These are phyloP conservation scores for Hapalemur alaotrensis DNA, from an alignment of 2,797 vertebrate genomes.

Conservation along the genomic window DNA sequence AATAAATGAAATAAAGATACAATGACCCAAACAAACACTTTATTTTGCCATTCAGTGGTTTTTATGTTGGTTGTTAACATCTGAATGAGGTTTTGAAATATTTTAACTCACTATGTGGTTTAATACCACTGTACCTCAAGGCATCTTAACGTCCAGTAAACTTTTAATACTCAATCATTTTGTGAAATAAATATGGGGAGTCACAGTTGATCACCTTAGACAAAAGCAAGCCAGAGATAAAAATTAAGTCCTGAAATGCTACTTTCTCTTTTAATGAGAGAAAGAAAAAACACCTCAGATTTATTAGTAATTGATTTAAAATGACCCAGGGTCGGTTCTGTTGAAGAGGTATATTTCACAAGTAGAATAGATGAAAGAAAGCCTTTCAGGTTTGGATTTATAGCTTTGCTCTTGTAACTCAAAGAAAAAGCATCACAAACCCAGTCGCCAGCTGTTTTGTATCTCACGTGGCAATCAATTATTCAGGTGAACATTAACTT, in stretches of 20 bases:
- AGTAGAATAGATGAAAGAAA: slow-evolving; percentile 80
- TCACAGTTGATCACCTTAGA: background rate
- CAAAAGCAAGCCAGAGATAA: slow-evolving; percentile 25
- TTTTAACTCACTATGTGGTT: background rate
- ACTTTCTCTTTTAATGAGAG: slow-evolving; percentile 37
- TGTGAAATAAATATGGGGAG: slow-evolving; percentile 27
- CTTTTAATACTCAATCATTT: background rate
- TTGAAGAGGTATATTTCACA: slow-evolving; percentile 70
- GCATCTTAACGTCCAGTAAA: slow-evolving; percentile 9
- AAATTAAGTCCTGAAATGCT: slow-evolving; percentile 13
- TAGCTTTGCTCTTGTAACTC: slow-evolving; percentile 69
- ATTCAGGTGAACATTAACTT: slow-evolving; percentile 66
- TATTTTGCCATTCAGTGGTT: background rate
- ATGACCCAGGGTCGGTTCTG: slow-evolving; percentile 63
- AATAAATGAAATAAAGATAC: background rate
- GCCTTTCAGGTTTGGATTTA: slow-evolving; percentile 72
- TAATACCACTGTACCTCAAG: background rate
- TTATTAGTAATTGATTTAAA: slow-evolving; percentile 68
- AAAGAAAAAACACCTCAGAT: slow-evolving; percentile 1
- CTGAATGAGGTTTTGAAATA: background rate
- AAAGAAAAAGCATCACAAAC: slow-evolving; percentile 72
- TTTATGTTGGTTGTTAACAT: slow-evolving; percentile 19
- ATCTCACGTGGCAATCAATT: slow-evolving; percentile 55
- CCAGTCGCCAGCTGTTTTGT: slow-evolving; percentile 67
- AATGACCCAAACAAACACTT: background rate